Percentiles rank a stretch among this genome's conserved stretches.
These are phyloP conservation scores for Dromius quadrimaculatus DNA, from an alignment of 2,888 invertebrate species.

Conservation along the genomic window DNA sequence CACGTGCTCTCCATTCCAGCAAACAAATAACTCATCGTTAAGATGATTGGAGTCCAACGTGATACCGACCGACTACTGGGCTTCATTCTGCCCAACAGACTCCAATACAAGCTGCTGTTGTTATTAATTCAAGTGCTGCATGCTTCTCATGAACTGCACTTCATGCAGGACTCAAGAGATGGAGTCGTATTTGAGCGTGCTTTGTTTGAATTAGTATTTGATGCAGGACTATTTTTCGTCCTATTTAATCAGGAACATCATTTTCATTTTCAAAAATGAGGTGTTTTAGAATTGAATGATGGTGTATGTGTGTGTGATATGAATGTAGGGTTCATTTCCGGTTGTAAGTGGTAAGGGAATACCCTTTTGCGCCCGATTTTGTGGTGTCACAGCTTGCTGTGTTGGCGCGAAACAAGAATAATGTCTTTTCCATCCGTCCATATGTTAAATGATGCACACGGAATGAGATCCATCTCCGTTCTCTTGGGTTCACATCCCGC, in stretches of 20 bases:
- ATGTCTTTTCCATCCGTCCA: conserved; percentile 59
- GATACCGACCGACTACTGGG: conserved; percentile 4
- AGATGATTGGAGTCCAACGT: conserved; percentile 28
- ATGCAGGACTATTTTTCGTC: too few species aligned
- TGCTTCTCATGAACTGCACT: too few species aligned
- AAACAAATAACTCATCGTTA: conserved; percentile 30
- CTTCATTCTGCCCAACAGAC: too few species aligned
- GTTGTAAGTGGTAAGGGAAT: not conserved
- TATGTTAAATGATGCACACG: conserved; percentile 62
- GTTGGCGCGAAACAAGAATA: conserved; percentile 41
- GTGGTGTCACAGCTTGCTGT: too few species aligned
- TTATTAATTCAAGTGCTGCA: too few species aligned
- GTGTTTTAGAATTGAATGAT: not conserved
- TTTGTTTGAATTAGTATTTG: too few species aligned
- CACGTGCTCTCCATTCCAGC: conserved; percentile 24
- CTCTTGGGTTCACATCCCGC: conserved; percentile 61
- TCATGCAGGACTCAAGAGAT: too few species aligned
- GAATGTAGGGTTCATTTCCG: not conserved
- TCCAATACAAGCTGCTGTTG: too few species aligned
- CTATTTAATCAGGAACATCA: too few species aligned
- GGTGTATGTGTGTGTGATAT: not conserved
- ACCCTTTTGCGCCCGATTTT: not conserved
- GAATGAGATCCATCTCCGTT: conserved; percentile 62
- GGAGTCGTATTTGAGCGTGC: too few species aligned
- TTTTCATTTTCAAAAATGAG: too few species aligned